Evolutionary conservation across 2,113 vertebrate genomes (phyloP).

Genomic region (Myotis brandtii): DNA sequence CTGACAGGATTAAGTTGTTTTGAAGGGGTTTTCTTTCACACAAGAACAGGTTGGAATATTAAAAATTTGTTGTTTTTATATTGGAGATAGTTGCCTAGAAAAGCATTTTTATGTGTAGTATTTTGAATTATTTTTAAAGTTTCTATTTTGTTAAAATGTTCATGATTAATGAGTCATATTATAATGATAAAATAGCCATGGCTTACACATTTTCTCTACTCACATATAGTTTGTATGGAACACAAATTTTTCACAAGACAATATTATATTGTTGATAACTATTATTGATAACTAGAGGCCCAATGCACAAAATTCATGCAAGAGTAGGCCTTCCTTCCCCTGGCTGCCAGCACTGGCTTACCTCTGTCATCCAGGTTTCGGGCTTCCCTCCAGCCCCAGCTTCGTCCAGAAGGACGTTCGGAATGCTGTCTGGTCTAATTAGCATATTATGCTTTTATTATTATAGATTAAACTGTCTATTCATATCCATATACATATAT

Average conservation of each 20-base stretch:
- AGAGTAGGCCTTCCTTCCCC: no score
- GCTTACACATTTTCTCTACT: conserved; percentile 58
- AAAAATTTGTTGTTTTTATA: conserved; percentile 55
- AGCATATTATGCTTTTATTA: no score
- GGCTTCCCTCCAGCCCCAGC: no score
- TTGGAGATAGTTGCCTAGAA: conserved; percentile 49
- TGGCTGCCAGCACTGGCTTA: no score
- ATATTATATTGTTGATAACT: conserved; percentile 76
- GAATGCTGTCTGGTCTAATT: no score
- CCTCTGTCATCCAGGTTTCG: no score
- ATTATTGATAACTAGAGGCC: not conserved
- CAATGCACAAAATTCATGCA: no score
- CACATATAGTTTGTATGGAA: conserved; percentile 57
- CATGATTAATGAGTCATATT: not conserved
- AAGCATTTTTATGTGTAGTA: not conserved
- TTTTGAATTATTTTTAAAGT: conserved; percentile 47
- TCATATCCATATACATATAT: not conserved
- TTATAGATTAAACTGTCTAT: not conserved
- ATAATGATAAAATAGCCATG: not conserved
- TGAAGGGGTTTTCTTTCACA: conserved; percentile 10
- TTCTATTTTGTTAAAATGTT: not conserved
- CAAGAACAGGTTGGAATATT: conserved; percentile 50
- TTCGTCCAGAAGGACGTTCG: no score
- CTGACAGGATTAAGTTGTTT: conserved; percentile 40
- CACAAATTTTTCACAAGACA: conserved; percentile 67